A percentile compares a stretch with the other conserved stretches of the same genome.
Evolutionary conservation across 2,113 vertebrate species (phyloP).

Genomic region (Pterophyllum scalare): DNA sequence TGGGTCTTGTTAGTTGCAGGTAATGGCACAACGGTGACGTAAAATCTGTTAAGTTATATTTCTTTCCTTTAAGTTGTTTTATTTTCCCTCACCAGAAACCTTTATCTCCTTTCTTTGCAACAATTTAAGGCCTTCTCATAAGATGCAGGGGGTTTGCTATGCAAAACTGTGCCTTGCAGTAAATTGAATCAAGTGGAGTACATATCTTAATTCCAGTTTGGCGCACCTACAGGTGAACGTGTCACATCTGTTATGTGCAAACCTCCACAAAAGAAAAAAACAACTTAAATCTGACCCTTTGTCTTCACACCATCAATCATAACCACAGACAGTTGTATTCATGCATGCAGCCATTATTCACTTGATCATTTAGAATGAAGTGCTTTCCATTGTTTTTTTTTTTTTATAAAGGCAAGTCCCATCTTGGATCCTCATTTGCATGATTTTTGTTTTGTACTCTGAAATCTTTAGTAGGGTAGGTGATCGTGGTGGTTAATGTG

Average conservation of each 20-base stretch:
- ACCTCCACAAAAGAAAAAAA: not conserved
- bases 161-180: not conserved
- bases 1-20: too few species aligned
- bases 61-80: not conserved
- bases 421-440: conserved; percentile 39
- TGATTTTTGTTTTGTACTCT: conserved; percentile 30
- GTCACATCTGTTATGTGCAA: conserved; percentile 4
- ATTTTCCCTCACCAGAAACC: not conserved
- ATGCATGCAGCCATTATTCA: conserved; percentile 55
- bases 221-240: not conserved
- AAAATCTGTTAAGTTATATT: not conserved
- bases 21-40: too few species aligned
- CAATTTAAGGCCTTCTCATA: not conserved
- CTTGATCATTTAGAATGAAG: conserved; percentile 2
- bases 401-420: not conserved
- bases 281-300: not conserved
- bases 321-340: conserved; percentile 21
- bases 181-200: not conserved
- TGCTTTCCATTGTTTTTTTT: not conserved
- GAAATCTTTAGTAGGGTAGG: not conserved
- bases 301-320: conserved; percentile 20
- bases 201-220: not conserved
- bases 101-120: not conserved
- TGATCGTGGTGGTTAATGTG: conserved; percentile 36
- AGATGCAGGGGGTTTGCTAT: not conserved